Conservation (phyloP, 1,140 invertebrate species). For the Ceratina japonica region DNA sequence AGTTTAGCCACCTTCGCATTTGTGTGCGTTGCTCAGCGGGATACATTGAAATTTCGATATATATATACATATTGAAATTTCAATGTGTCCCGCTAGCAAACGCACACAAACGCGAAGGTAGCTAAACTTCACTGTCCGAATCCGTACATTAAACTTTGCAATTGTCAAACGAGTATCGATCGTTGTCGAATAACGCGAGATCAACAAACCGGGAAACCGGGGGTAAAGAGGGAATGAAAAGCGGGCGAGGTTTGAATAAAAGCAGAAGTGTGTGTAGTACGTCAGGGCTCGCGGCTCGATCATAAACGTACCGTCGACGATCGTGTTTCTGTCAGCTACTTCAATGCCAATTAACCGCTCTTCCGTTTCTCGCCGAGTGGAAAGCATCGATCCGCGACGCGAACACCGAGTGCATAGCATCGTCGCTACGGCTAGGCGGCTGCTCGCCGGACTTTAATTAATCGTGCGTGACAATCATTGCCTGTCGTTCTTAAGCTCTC, state of each 20-base stretch:
- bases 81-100: no score
- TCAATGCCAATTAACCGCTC: constrained; percentile 56
- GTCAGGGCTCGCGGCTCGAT: constrained; percentile 38
- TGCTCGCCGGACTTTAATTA: constrained; percentile 48
- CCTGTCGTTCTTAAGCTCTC: constrained; percentile 38
- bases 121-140: no score
- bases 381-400: constrained; percentile 48
- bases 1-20: no score
- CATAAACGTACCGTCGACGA: constrained; percentile 37
- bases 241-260: constrained; percentile 1
- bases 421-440: constrained; percentile 3
- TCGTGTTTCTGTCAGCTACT: constrained; percentile 59
- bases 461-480: constrained; percentile 45
- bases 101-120: no score
- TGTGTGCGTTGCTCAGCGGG: no score
- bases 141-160: no score
- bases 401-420: constrained; percentile 16
- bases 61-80: no score
- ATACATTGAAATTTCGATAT: no score
- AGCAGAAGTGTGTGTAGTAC: background rate
- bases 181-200: background rate
- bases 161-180: no score
- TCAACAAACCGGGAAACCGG: background rate
- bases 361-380: constrained; percentile 48
- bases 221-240: background rate